Base-by-base conservation (phyloP, 2,797 vertebrate genomes). In the Meda fulgida region DNA sequence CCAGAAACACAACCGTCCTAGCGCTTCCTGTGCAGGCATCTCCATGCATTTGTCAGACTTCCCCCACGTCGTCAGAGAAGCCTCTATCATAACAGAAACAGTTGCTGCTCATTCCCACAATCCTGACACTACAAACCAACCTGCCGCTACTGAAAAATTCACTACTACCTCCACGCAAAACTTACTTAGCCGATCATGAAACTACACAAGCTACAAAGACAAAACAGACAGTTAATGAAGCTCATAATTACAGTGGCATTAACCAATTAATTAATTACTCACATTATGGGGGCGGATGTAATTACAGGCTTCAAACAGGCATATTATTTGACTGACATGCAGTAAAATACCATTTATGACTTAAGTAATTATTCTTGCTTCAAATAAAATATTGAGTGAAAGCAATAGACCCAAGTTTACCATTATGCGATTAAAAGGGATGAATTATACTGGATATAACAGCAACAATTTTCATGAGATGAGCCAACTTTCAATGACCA, bases 21-120 rank as follows among this genome's bases (percentile, higher is more conserved):
- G 46, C n/a, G 79, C 86, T 89, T 89, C 88, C 82, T 80, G 80
- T 77, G 77, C 70, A 87, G 80, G 46, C 84, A 66, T 81, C 78
- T 78, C n/a, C 19, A n/a, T 63, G 43, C 43, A 7, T 51, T 36
- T 34, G 48, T 77, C 70, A 60, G 60, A 34, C 48, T 31, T 40
- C 78, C 78, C 85, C 46, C 77, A 51, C 10, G 10, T 23, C 16
- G 46, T 48, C 58, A n/a, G 36, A 65, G 76, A 75, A 23, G 36
- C 82, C 72, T 80, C 85, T 78, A 73, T 63, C 53, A 60, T 65
- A 73, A 71, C 66, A 84, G 55, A 67, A 89, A 88, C 89, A 88
- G 87, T 85, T 85, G 85, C 80, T 76, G 14, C 67, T 86, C 85
- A 67, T 88, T 85, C 84, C 86, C 70, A 79, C 77, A 76, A 77